Base-by-base conservation (phyloP, 2,888 invertebrate genomes). In the Danaus chrysippus region DNA sequence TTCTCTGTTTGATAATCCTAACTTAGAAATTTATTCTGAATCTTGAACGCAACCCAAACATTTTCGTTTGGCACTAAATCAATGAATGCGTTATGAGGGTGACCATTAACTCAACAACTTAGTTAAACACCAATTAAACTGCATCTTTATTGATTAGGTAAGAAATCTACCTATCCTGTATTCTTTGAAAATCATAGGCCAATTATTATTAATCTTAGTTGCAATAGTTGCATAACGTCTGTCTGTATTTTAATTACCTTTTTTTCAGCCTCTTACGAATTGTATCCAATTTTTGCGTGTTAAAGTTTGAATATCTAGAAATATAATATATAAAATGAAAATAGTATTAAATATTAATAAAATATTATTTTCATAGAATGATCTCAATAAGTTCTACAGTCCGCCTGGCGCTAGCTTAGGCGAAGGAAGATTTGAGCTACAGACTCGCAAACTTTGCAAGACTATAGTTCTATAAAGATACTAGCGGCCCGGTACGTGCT, bases 21-120 rank as follows among this genome's bases (percentile, higher is more conserved):
- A 58, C 65, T 63, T 56, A 59, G 61, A 56, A 61, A 43, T 46
- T 44, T n/a, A 44, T 44, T 46, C 46, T 46, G 3, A 46, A 13
- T 46, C 13, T 56, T 67, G 57, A 71, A 78, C 76, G 76, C 77
- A 76, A 77, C 76, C 75, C 76, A 76, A 81, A 78, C 77, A 80
- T 81, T 83, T 80, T 78, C 73, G 76, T 71, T 84, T 82, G 84
- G 82, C 81, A 79, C 83, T 80, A 84, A 87, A 84, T 84, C 83
- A 79, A 76, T 78, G 83, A 86, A 88, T 88, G 87, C 87, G 87
- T 87, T 86, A 87, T 87, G 82, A 85, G 81, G 76, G 77, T 75
- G 76, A 74, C 82, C 80, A 82, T 83, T 82, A 82, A 85, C 86
- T 83, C 84, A 81, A 76, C 79, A 76, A 79, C 76, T 77, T 73